Evolutionary conservation across 2,888 invertebrate genomes (phyloP), one percentile per base, ranked within the genome.

Genomic region (Acrocera orbiculus): DNA sequence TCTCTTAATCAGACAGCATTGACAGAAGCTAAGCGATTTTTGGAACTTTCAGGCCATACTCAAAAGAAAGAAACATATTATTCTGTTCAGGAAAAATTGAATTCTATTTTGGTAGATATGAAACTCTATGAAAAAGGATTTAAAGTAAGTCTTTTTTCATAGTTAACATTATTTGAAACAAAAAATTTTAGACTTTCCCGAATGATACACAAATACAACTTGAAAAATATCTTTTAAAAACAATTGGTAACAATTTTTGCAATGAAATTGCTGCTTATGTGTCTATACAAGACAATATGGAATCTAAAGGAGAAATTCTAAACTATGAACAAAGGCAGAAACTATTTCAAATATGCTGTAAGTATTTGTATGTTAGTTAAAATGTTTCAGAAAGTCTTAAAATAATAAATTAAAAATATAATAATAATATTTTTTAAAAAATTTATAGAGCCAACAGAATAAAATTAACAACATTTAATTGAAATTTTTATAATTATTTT

Each of bases 221-320:
- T 43, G 65, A 70, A 1, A 87, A 85, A 56, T 87, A 92, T 61
- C 62, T 93, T 27, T 58, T 92, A 19, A 86, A 85, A 58, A 75
- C 85, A 0, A 61, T 86, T 28, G 83, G 86, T 28, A 70, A 78
- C 17, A 92, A 93, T 49, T 70, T 87, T 36, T 67, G 77, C 11
- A 78, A 77, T 37, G 76, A 82, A 47, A 67, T 89, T 32, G 70
- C 85, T 40, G 70, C 73, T 46, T 80, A 86, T 56, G 69, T 82
- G 32, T 78, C 82, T 1, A 70, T 70, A 44, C 83, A 85, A 53
- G 74, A 73, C 46, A 73, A 75, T 44, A 55, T 71, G 8, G 70
- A 67, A 38, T 55, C 72, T 10, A 68, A 67, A 44, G 67, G 63
- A 10, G 58, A 63, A 15, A 53, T 51, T 30, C 54, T 73, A 20